These are phyloP conservation scores for Myotis yumanensis DNA, from an alignment of 2,113 vertebrate genomes.

Conservation along the genomic window DNA sequence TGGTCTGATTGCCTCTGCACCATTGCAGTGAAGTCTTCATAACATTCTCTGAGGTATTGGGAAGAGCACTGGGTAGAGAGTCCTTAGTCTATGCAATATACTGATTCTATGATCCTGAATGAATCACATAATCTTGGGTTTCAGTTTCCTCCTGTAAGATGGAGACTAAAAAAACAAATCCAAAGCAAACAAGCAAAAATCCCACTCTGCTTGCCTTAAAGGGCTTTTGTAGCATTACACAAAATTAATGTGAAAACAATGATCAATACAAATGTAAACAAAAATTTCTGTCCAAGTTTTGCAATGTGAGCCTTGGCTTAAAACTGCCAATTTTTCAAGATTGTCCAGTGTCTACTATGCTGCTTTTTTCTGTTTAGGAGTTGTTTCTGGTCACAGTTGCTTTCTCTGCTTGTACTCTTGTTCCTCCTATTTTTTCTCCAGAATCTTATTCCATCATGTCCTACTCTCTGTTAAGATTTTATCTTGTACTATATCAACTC, in stretches of 20 bases:
- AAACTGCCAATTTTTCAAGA: neutral
- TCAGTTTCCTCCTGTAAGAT: constrained; percentile 1
- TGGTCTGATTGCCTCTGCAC: neutral
- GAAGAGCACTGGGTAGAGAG: constrained; percentile 23
- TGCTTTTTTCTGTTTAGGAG: neutral
- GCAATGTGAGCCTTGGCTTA: neutral
- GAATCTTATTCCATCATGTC: neutral
- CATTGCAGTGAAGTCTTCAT: neutral
- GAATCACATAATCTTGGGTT: neutral
- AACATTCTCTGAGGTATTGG: neutral
- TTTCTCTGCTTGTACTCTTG: neutral
- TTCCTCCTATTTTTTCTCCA: neutral
- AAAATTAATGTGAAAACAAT: constrained; percentile 12
- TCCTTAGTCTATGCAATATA: neutral
- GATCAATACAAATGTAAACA: neutral
- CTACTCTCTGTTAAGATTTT: neutral
- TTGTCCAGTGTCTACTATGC: too few species aligned
- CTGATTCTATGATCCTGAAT: constrained; percentile 28
- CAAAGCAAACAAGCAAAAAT: neutral
- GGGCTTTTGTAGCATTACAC: neutral
- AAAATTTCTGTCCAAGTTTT: neutral
- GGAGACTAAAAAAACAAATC: neutral
- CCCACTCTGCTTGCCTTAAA: neutral
- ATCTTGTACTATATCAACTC: neutral
- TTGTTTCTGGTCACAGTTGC: neutral